These are phyloP conservation scores for Nannoperca obscura DNA, from an alignment of 2,797 vertebrate genomes.

Conservation along the genomic window DNA sequence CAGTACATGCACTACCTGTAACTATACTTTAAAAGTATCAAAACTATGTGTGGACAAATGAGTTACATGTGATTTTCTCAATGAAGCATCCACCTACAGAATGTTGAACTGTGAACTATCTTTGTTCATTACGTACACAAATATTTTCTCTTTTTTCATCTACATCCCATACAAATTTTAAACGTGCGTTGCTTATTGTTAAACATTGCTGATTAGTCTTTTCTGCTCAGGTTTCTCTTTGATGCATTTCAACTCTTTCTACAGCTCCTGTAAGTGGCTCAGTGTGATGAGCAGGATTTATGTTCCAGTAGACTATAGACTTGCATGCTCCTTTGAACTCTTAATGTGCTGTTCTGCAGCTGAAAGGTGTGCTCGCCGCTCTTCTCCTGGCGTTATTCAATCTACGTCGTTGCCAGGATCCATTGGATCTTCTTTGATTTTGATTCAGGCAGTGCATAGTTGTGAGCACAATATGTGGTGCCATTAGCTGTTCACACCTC, in stretches of 20 bases:
- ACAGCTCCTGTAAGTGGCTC: not conserved
- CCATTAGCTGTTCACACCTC: conserved; percentile 66
- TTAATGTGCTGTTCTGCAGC: not conserved
- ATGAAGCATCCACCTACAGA: not conserved
- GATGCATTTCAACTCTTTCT: not conserved
- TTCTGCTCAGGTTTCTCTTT: not conserved
- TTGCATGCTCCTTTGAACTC: not conserved
- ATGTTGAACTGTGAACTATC: not conserved
- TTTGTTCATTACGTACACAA: not conserved
- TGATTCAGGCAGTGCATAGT: not conserved
- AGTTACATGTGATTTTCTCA: not conserved
- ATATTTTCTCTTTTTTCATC: not conserved
- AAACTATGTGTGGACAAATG: not conserved
- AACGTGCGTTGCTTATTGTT: not conserved
- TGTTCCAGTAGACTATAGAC: not conserved
- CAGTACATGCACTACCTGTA: not conserved
- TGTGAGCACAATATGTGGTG: conserved; percentile 12
- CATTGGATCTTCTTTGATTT: conserved; percentile 48
- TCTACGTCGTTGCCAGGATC: not conserved
- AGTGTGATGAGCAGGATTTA: not conserved
- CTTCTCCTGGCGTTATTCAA: not conserved
- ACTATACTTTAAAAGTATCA: not conserved
- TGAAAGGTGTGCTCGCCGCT: not conserved
- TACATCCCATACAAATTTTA: not conserved
- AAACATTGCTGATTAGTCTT: not conserved